Evolutionary conservation across 2,113 vertebrate species (phyloP).

Genomic region (Tachysurus fulvidraco): DNA sequence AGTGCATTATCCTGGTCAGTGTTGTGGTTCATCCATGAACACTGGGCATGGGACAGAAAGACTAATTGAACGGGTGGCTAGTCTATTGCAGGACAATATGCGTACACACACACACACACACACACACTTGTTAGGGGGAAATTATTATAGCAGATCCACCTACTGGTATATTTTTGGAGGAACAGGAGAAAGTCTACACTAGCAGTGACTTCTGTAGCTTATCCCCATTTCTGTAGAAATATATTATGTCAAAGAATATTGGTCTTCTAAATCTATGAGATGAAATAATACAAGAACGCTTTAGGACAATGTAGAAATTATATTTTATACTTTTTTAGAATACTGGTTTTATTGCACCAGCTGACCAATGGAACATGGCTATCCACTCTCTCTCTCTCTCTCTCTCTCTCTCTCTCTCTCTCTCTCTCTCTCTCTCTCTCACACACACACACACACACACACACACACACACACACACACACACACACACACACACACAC

Average conservation of each 20-base stretch:
- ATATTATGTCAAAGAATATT: not conserved
- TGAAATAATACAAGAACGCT: not conserved
- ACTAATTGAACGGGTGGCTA: too few species aligned
- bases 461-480: not conserved
- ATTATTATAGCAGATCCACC: too few species aligned
- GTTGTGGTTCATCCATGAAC: too few species aligned
- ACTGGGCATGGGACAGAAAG: too few species aligned
- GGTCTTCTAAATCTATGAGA: not conserved
- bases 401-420: too few species aligned
- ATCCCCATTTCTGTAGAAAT: not conserved
- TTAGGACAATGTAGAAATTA: not conserved
- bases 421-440: too few species aligned
- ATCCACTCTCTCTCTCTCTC: not conserved
- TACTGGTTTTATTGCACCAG: not conserved
- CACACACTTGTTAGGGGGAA: too few species aligned
- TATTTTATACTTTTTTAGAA: not conserved
- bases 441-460: not conserved
- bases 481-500: slow-evolving; percentile 1
- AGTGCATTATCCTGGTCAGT: too few species aligned
- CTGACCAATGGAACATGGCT: not conserved
- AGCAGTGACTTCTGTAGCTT: not conserved
- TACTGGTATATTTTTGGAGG: not conserved
- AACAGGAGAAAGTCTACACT: not conserved
- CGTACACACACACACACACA: too few species aligned
- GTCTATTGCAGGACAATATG: too few species aligned